Evolutionary conservation across 1,140 invertebrate genomes (phyloP).

Genomic region (Marisa cornuarietis): DNA sequence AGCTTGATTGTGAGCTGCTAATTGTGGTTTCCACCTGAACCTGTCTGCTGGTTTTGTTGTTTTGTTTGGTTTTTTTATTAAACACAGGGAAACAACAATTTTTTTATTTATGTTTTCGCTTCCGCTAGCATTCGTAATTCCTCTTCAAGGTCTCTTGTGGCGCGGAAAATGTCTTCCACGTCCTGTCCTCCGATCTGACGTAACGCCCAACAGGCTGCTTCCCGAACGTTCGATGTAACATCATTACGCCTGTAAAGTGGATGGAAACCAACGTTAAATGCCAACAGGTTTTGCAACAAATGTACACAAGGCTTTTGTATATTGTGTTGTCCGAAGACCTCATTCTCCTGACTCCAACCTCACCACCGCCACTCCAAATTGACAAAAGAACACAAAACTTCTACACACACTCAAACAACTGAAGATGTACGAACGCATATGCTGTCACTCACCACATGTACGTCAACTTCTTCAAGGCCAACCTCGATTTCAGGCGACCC

Average conservation of each 20-base stretch:
- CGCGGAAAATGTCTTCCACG: conserved; percentile 51
- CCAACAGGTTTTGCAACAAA: neutral
- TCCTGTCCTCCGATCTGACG: conserved; percentile 53
- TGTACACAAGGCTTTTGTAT: neutral
- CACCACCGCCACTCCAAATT: neutral
- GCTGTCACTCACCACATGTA: conserved; percentile 48
- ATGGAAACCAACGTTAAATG: too few species aligned
- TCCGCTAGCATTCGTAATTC: conserved; percentile 46
- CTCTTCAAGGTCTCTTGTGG: conserved; percentile 51
- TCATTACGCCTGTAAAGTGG: conserved; percentile 54
- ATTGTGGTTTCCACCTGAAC: too few species aligned
- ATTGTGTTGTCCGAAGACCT: neutral
- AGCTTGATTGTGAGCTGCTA: too few species aligned
- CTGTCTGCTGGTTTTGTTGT: too few species aligned
- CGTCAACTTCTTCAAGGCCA: conserved; percentile 48
- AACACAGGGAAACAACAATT: too few species aligned
- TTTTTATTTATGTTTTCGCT: neutral
- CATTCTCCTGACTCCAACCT: too few species aligned
- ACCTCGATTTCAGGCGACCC: conserved; percentile 46
- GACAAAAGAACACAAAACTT: neutral
- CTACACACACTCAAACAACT: too few species aligned
- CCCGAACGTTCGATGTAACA: conserved; percentile 51
- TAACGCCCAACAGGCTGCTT: conserved; percentile 49
- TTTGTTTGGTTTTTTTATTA: too few species aligned
- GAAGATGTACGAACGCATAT: neutral